These are phyloP conservation scores for Drosophila kanapiae DNA, from an alignment of 1,140 invertebrate species.

Conservation along the genomic window DNA sequence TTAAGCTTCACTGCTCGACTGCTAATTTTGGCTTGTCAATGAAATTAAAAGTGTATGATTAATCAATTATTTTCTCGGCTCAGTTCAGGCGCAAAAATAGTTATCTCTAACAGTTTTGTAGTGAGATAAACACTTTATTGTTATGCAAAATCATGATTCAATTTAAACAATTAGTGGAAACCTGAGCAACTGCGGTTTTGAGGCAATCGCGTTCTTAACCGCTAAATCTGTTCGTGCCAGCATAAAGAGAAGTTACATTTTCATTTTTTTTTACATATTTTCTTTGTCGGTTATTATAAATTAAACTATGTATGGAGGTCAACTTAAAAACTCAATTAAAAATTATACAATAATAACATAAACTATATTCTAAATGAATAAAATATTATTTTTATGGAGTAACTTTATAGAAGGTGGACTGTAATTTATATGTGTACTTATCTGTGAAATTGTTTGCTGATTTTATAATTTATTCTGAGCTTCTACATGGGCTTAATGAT, in stretches of 20 bases:
- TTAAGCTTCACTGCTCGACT: conserved; percentile 51
- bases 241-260: neutral
- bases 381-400: no score
- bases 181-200: conserved; percentile 5
- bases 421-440: neutral
- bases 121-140: neutral
- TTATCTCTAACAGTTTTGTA: neutral
- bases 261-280: no score
- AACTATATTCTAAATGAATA: no score
- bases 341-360: neutral
- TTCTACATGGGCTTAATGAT: neutral
- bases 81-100: neutral
- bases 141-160: neutral
- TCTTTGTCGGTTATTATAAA: no score
- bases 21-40: conserved; percentile 64
- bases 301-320: neutral
- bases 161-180: conserved; percentile 13
- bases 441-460: neutral
- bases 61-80: conserved; percentile 21
- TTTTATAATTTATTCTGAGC: neutral
- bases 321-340: neutral
- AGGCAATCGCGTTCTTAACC: neutral
- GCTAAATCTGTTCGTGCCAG: neutral
- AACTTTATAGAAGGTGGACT: no score
- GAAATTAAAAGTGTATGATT: conserved; percentile 50